Conservation (phyloP, 2,113 vertebrate species). For the Rhagologus leucostigma region DNA sequence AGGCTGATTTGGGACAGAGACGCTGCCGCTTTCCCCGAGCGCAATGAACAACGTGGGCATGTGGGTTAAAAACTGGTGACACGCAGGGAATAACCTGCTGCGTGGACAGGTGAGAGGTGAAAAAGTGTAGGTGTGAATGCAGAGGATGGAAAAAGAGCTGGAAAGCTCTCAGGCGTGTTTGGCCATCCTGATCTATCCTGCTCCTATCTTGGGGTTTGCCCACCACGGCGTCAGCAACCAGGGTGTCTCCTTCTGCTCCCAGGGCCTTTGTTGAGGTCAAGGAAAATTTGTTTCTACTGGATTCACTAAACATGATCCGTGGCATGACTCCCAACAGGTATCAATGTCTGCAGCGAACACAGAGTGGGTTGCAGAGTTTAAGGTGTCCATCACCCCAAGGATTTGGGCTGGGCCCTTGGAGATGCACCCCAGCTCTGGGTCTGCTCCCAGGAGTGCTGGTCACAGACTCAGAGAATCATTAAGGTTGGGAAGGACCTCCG, state of each 20-base stretch:
- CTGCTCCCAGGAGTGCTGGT: not conserved
- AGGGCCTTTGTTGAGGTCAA: not conserved
- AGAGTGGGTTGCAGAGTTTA: not conserved
- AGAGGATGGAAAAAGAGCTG: not conserved
- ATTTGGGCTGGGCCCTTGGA: not conserved
- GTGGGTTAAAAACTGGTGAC: not conserved
- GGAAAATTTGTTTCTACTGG: not conserved
- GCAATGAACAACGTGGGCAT: not conserved
- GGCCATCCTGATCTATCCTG: fast-evolving
- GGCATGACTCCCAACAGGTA: not conserved
- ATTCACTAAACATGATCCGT: not conserved
- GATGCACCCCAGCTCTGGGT: not conserved
- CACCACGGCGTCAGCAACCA: not conserved
- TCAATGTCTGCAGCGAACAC: not conserved
- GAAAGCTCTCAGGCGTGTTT: not conserved
- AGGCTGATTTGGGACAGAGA: fast-evolving
- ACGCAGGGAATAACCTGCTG: not conserved
- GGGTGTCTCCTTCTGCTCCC: not conserved
- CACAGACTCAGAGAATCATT: not conserved
- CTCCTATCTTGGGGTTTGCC: not conserved
- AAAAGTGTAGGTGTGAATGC: not conserved
- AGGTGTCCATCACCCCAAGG: not conserved
- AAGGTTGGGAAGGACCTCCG: not conserved
- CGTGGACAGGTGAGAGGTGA: not conserved
- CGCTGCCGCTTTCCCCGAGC: not conserved